These are phyloP conservation scores for Callimorpha dominula DNA, from an alignment of 2,888 invertebrate species.

Conservation along the genomic window DNA sequence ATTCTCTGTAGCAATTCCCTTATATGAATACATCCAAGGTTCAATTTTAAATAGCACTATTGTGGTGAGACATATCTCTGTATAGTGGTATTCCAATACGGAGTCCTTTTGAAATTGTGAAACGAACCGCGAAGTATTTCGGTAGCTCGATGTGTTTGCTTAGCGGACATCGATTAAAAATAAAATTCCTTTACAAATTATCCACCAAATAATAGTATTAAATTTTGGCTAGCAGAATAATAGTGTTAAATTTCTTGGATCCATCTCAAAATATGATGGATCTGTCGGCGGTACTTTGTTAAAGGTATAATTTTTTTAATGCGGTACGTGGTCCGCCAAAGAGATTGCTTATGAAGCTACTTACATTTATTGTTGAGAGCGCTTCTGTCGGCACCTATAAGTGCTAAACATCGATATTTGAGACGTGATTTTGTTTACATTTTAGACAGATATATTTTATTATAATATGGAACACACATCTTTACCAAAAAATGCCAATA, in stretches of 20 bases:
- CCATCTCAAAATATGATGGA: conserved; percentile 78
- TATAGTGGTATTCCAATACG: conserved; percentile 57
- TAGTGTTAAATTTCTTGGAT: conserved; percentile 84
- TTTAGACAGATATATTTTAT: conserved; percentile 5
- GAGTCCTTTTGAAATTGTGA: conserved; percentile 73
- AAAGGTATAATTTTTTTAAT: conserved; percentile 43
- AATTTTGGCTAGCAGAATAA: conserved; percentile 74
- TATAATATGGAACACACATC: background rate
- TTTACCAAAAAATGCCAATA: conserved; percentile 26
- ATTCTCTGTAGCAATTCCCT: conserved; percentile 6
- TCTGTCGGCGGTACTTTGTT: conserved; percentile 72
- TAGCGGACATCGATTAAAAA: conserved; percentile 76
- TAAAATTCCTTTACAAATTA: conserved; percentile 64
- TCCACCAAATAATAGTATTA: conserved; percentile 76
- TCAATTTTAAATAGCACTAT: conserved; percentile 34
- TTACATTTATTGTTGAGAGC: conserved; percentile 39
- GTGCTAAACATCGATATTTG: conserved; percentile 41
- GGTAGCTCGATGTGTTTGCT: conserved; percentile 76
- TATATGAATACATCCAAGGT: conserved; percentile 43
- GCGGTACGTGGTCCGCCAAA: conserved; percentile 51
- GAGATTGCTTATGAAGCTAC: conserved; percentile 30
- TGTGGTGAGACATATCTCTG: background rate
- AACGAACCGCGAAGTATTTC: conserved; percentile 82
- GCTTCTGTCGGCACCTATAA: conserved; percentile 30
- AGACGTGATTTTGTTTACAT: conserved; percentile 29